Evolutionary conservation across 2,888 invertebrate genomes (phyloP).

Genomic region (Biston stratarius): DNA sequence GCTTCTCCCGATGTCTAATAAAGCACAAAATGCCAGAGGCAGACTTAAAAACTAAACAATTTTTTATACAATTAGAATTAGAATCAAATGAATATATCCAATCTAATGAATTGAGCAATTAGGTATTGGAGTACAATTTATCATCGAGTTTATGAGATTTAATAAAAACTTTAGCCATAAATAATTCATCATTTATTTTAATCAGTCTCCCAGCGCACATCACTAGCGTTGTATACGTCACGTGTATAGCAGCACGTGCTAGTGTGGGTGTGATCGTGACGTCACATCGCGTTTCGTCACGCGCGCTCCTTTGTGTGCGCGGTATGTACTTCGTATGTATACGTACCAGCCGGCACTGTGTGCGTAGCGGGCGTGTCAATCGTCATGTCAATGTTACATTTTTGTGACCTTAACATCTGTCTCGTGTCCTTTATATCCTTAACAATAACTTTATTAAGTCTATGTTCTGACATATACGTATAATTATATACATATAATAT

Average conservation of each 20-base stretch:
- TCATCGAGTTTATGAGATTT: background rate
- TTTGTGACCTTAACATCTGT: conserved; percentile 85
- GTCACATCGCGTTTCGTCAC: conserved; percentile 75
- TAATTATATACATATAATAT: too few species aligned
- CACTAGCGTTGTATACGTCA: conserved; percentile 63
- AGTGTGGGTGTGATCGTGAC: conserved; percentile 84
- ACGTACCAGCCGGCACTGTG: conserved; percentile 54
- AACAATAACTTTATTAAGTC: conserved; percentile 52
- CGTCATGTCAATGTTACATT: conserved; percentile 81
- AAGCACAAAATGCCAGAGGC: too few species aligned
- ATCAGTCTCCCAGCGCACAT: conserved; percentile 26
- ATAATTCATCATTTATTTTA: conserved; percentile 5
- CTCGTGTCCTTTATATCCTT: conserved; percentile 63
- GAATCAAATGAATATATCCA: too few species aligned
- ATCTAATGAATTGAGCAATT: too few species aligned
- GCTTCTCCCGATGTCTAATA: too few species aligned
- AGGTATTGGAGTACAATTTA: background rate
- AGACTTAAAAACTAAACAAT: too few species aligned
- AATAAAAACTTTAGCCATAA: background rate
- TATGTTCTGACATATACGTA: conserved; percentile 37
- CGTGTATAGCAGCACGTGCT: conserved; percentile 66
- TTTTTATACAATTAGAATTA: too few species aligned
- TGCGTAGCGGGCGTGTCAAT: conserved; percentile 64
- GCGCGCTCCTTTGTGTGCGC: conserved; percentile 54
- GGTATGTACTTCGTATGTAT: conserved; percentile 7